These are phyloP conservation scores for Sander lucioperca DNA, from an alignment of 2,113 vertebrate genomes.

Conservation along the genomic window DNA sequence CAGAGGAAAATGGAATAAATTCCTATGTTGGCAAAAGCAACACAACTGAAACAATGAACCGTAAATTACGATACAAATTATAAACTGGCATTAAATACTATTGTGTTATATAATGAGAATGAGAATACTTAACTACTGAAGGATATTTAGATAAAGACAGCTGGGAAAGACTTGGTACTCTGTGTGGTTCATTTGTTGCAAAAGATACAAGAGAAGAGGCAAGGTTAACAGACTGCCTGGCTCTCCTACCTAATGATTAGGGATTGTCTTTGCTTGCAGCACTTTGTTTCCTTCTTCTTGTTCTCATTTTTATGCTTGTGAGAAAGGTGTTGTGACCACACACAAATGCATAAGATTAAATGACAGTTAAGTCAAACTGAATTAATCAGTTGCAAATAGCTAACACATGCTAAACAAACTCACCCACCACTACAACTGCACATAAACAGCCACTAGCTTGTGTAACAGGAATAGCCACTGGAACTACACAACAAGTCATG, in stretches of 20 bases:
- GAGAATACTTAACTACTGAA: background rate
- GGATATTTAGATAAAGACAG: conserved; percentile 29
- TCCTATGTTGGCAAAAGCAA: conserved; percentile 8
- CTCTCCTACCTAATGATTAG: background rate
- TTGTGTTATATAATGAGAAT: conserved; percentile 24
- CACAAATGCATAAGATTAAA: background rate
- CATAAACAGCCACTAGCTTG: conserved; percentile 18
- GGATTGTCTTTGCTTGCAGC: background rate
- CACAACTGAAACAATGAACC: conserved; percentile 2
- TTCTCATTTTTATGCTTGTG: conserved; percentile 25
- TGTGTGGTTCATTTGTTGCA: conserved; percentile 17
- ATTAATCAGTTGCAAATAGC: background rate
- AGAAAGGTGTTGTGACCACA: background rate
- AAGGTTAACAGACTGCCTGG: background rate
- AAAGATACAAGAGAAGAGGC: conserved; percentile 1
- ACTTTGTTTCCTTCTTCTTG: background rate
- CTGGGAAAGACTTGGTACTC: background rate
- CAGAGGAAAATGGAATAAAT: conserved; percentile 7
- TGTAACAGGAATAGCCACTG: background rate
- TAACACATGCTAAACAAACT: background rate
- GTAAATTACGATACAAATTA: conserved; percentile 14
- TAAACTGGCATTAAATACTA: conserved; percentile 2
- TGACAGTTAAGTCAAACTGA: background rate
- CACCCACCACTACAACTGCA: background rate
- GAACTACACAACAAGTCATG: background rate